A percentile compares a stretch with the other conserved stretches of the same genome.
Evolutionary conservation across 2,888 invertebrate species (phyloP).

Genomic region (Athalia rosae): DNA sequence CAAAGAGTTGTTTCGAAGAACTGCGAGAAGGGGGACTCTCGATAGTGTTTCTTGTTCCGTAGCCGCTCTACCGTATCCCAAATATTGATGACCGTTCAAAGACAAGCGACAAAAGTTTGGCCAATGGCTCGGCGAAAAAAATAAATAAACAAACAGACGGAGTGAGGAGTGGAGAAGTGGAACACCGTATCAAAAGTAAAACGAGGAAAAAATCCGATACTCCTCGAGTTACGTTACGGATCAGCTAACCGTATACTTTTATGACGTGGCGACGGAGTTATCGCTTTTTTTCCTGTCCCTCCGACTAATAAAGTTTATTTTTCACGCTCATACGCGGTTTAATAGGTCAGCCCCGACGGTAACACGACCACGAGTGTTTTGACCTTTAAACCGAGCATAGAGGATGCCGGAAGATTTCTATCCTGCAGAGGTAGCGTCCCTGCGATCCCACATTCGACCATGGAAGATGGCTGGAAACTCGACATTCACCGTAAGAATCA

Average conservation of each 20-base stretch:
- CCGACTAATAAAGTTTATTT: too few relatives aligned
- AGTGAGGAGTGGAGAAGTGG: background rate
- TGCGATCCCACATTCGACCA: conserved; percentile 82
- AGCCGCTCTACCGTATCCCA: background rate
- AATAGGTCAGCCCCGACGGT: conserved; percentile 80
- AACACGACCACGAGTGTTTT: conserved; percentile 87
- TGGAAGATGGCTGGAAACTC: conserved; percentile 88
- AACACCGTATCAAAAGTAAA: background rate
- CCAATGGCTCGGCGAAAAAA: background rate
- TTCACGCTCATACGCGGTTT: conserved; percentile 47
- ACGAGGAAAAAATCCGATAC: too few relatives aligned
- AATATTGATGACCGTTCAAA: background rate
- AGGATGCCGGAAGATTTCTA: conserved; percentile 86
- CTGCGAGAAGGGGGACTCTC: background rate
- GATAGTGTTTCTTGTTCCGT: conserved; percentile 20
- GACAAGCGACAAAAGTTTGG: conserved; percentile 14
- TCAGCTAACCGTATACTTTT: background rate
- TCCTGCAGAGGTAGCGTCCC: conserved; percentile 87
- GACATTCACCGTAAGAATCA: conserved; percentile 88
- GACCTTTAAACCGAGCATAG: conserved; percentile 85
- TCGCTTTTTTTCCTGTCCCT: too few relatives aligned
- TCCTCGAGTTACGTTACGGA: too few relatives aligned
- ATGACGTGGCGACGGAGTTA: background rate
- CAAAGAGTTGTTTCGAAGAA: background rate
- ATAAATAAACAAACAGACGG: background rate